Base-by-base conservation (phyloP, 1,140 invertebrate genomes). In the Nylanderia fulva region DNA sequence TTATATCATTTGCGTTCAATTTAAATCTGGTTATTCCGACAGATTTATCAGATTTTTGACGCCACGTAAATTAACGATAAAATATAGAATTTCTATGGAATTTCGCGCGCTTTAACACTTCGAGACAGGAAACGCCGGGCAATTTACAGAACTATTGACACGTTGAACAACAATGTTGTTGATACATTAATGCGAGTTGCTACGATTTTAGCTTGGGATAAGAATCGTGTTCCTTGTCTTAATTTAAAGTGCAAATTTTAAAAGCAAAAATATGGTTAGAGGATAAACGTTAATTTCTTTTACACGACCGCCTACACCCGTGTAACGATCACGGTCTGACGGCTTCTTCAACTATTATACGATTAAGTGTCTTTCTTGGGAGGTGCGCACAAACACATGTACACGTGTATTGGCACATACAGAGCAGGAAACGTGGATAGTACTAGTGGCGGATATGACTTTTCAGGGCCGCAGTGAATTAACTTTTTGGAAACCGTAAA, bases 111-210 rank as follows among this genome's bases (percentile, higher is more conserved):
- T 80, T 77, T 69, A 69, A 80, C 64, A 36, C 48, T 42, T 42
- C 64, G 18, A 0, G 33, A n/a, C 63, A 69, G 64, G 8, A 58
- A 71, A 56, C 48, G 33, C 36, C 64, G 21, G 4, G 24, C 24
- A 42, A 80, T 71, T 80, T 80, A 69, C 64, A 80, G 56, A 24
- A 71, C 33, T 56, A 58, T 69, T 36, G 64, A 33, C 29, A 80
- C 24, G 36, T 56, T 56, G 21, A 45, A 7, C 36, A 71, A 80
- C 64, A 80, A 21, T 63, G 39, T 15, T 15, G 48, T 8, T 56
- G 77, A 42, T 71, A 77, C 29, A 54, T 45, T 13, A 8, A n/a
- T 13, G 7, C 39, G 24, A 29, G 15, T 33, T 15, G 39, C 27
- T 54, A 39, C 18, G n/a, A 66, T 54, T 77, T 66, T 39, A 76